Evolutionary conservation across 2,888 invertebrate species (phyloP), one percentile per base, ranked within the genome.

Genomic region (Macaria notata): DNA sequence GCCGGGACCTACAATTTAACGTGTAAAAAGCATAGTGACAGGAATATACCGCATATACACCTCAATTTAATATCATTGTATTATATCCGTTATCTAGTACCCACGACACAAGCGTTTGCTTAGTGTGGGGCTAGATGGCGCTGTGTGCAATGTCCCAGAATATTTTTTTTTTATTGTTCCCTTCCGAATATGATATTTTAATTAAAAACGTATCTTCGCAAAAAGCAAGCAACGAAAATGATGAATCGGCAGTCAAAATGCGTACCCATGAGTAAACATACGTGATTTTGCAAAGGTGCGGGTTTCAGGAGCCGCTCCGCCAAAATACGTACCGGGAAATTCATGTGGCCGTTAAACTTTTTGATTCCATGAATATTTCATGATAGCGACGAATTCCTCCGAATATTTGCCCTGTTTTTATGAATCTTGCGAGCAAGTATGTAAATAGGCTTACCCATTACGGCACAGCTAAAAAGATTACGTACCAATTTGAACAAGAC

Each of bases 321-420:
- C 30, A 33, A 56, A 52, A 54, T 48, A 55, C 39, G 46, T 44
- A 48, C 7, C 19, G 43, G 44, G 46, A 59, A 54, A 49, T 53
- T 49, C 50, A 53, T 42, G 54, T 46, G 49, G 9, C 2, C 47
- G 39, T 47, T 54, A 54, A 62, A 59, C 53, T 62, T 62, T 61
- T 59, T 56, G 56, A 56, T 54, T 62, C 59, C 45, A 59, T 62
- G 56, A 59, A 62, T 62, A 58, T 62, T 59, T 62, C 50, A 62
- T 56, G 61, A 45, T 47, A 54, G 45, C 45, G 57, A 49, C 46
- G 49, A 53, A 53, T 49, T 49, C 45, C 49, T 46, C 30, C 36
- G 41, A 50, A 54, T 44, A 46, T 51, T 54, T 46, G 44, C 29
- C 30, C 53, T 49, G 44, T 54, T 58, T 59, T 58, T 54, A 54